These are phyloP conservation scores for Tiliacea aurago DNA, from an alignment of 2,888 invertebrate species.

Conservation along the genomic window DNA sequence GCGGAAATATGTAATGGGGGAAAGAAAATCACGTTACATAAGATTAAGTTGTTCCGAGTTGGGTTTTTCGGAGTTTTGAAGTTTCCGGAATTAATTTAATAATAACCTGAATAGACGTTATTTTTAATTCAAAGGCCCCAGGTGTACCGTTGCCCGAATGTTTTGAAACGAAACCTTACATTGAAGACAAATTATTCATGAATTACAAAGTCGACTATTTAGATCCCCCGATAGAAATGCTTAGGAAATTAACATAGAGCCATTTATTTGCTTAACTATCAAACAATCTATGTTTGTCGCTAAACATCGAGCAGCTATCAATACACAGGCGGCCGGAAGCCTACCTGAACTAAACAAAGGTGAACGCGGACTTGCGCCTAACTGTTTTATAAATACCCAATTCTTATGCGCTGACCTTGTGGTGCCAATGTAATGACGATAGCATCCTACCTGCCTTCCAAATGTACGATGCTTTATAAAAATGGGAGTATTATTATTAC, in stretches of 20 bases:
- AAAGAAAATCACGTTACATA: conserved; percentile 43
- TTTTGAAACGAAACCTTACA: background rate
- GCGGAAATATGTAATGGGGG: conserved; percentile 24
- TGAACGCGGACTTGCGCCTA: conserved; percentile 50
- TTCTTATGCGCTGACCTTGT: conserved; percentile 64
- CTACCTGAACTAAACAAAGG: conserved; percentile 68
- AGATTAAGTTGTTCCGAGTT: conserved; percentile 20
- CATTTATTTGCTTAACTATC: conserved; percentile 43
- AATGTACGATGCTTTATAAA: conserved; percentile 20
- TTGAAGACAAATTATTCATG: conserved; percentile 6
- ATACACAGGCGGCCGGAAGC: conserved; percentile 59
- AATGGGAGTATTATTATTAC: conserved; percentile 5
- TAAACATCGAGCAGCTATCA: conserved; percentile 37
- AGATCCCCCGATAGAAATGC: background rate
- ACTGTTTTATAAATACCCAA: conserved; percentile 65
- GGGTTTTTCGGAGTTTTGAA: conserved; percentile 9
- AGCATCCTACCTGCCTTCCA: conserved; percentile 52
- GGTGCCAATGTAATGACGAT: conserved; percentile 45
- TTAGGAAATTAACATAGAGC: conserved; percentile 35
- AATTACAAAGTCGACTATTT: conserved; percentile 9
- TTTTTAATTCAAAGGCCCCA: conserved; percentile 7
- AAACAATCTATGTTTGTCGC: conserved; percentile 40
- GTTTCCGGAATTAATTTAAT: conserved; percentile 15
- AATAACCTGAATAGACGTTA: conserved; percentile 10
- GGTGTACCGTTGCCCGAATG: background rate